These are phyloP conservation scores for Crocallis elinguaria DNA, from an alignment of 2,888 invertebrate genomes.

Conservation along the genomic window DNA sequence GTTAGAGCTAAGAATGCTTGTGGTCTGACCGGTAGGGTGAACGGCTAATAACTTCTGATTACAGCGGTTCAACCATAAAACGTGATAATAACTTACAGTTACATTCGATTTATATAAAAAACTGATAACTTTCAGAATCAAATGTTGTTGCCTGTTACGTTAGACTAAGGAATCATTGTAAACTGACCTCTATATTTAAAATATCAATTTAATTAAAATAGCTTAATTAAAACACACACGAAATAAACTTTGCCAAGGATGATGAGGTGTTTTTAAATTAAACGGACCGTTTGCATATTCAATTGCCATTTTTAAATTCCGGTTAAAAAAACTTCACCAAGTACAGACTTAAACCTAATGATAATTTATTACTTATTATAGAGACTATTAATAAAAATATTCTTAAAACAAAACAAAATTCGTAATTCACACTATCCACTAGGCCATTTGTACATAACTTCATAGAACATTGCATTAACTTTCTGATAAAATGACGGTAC, in stretches of 20 bases:
- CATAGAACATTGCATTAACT: conserved; percentile 25
- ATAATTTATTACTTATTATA: too few species aligned
- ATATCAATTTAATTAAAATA: conserved; percentile 11
- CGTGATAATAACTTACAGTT: not conserved
- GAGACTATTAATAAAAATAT: too few species aligned
- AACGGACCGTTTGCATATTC: not conserved
- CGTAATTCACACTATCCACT: not conserved
- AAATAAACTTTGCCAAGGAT: conserved; percentile 17
- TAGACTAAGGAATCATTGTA: too few species aligned
- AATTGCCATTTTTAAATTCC: not conserved
- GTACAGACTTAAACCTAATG: too few species aligned
- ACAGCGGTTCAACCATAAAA: conserved; percentile 2
- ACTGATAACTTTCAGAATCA: too few species aligned
- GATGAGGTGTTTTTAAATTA: conserved; percentile 9
- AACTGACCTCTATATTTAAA: conserved; percentile 13
- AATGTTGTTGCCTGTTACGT: not conserved
- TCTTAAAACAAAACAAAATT: not conserved
- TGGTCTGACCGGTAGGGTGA: conserved; percentile 30
- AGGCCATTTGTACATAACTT: conserved; percentile 13
- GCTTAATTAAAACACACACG: conserved; percentile 5
- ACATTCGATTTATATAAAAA: not conserved
- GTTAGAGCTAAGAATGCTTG: conserved; percentile 14
- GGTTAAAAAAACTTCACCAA: too few species aligned
- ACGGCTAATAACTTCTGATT: conserved; percentile 27
- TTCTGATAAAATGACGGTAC: conserved; percentile 17